Conservation (phyloP, 2,113 vertebrate genomes). For the Barbus barbus region DNA sequence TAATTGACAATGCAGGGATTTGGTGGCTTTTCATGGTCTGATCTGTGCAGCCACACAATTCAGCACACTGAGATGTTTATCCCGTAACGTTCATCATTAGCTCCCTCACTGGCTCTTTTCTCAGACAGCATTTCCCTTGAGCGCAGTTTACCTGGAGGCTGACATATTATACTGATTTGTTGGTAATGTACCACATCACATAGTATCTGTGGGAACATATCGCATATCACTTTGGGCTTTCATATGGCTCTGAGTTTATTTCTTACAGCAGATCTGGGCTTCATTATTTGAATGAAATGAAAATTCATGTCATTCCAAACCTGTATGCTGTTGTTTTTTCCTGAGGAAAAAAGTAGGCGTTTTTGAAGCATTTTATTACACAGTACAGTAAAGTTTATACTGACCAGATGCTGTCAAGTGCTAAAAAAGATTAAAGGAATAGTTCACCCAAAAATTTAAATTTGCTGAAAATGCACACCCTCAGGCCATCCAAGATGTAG, state of each 20-base stretch:
- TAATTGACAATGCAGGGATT: constrained; percentile 45
- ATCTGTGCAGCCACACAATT: constrained; percentile 6
- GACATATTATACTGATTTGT: constrained; percentile 28
- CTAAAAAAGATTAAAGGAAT: neutral
- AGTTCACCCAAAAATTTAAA: neutral
- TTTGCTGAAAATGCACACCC: neutral
- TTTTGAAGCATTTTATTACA: neutral
- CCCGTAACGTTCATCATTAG: constrained; percentile 30
- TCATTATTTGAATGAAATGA: constrained; percentile 4
- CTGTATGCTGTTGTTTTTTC: neutral
- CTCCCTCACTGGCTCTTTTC: constrained; percentile 29
- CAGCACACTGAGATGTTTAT: constrained; percentile 40
- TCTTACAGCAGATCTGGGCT: neutral
- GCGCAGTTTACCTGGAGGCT: constrained; percentile 39
- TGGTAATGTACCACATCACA: constrained; percentile 23
- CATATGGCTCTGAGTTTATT: neutral
- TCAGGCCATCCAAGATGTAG: neutral
- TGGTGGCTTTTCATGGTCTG: constrained; percentile 23
- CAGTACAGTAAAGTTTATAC: neutral
- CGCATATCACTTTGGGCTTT: neutral
- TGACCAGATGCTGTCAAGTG: neutral
- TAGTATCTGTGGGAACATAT: constrained; percentile 1
- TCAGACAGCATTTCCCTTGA: constrained; percentile 31
- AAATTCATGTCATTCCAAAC: neutral
- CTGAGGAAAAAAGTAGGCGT: neutral